These are phyloP conservation scores for Hassar affinis DNA, from an alignment of 2,113 vertebrate genomes.

Conservation along the genomic window DNA sequence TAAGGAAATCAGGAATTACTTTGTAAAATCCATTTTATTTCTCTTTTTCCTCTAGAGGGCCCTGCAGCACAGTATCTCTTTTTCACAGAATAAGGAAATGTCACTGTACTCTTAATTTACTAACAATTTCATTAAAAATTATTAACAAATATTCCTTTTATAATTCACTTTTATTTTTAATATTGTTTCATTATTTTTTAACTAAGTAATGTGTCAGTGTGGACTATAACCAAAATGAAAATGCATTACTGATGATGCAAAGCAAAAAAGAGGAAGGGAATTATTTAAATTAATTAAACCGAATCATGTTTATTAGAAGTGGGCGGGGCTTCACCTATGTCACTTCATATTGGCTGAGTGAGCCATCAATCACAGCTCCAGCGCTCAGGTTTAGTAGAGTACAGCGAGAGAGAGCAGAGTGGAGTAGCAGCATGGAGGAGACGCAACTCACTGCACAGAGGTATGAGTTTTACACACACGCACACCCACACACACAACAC, in stretches of 20 bases:
- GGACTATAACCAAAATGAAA: not conserved
- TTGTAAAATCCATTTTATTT: not conserved
- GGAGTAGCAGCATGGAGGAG: not conserved
- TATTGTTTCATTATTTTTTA: not conserved
- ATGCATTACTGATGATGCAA: not conserved
- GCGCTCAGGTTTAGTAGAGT: not conserved
- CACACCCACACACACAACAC: constrained; percentile 11
- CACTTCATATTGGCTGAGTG: not conserved
- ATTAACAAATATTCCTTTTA: not conserved
- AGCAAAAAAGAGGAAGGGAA: not conserved
- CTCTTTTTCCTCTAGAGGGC: constrained; percentile 2
- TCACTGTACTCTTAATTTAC: not conserved
- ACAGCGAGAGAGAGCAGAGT: not conserved
- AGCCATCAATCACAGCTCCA: not conserved
- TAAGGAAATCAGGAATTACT: not conserved
- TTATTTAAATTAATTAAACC: not conserved
- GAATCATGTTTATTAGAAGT: not conserved
- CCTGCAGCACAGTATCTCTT: not conserved
- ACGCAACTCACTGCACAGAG: not conserved
- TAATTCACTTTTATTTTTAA: not conserved
- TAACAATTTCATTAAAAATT: not conserved
- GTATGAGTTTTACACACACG: not conserved
- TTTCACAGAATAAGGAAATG: not conserved
- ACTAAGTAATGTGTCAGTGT: not conserved
- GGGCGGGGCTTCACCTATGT: not conserved